Base-by-base conservation (phyloP, 2,797 vertebrate genomes). In the Lepidocolaptes lacrymiger region DNA sequence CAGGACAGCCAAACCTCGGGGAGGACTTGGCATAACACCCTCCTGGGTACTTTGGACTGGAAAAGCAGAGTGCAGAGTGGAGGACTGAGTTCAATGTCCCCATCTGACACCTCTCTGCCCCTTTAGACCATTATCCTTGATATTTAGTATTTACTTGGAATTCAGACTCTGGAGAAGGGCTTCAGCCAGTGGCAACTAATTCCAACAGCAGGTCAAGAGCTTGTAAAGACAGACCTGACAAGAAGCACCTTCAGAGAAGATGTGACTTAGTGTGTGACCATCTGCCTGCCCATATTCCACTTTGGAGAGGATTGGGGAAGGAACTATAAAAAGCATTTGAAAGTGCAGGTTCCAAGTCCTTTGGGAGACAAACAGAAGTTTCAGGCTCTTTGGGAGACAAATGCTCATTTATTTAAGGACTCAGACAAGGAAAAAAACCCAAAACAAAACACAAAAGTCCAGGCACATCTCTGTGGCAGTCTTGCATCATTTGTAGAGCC, bases 261-360 rank as follows among this genome's bases (percentile, higher is more conserved):
- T 30, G 28, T 10, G 37, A 39, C 32, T 39, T 8, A 0, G 6
- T 28, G 30, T 43, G 46, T 0, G 2, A 28, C 26, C 2, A 0
- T 62, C 61, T 85, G 41, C 64, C 55, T 73, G 69, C 23, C 48
- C 39, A 21, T 30, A 69, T 16, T 48, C 12, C 62, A 51, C 18
- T 54, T 41, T 41, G 39, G 43, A 81, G 37, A 55, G 14, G 34
- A 22, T 2, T 2, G 7, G 34, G 74, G 23, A 64, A 36, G 41
- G 24, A 74, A 15, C 32, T 59, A 12, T 26, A 81, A 84, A 86
- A 87, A 10, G 13, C 14, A 41, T 52, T 74, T 78, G 39, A 18
- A 79, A 75, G 12, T 71, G 58, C 58, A 49, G 24, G 48, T 49
- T 49, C 24, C 48, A 27, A 24, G 48, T 49, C 24, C 48, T 49